Evolutionary conservation across 2,888 invertebrate species (phyloP), one percentile per base, ranked within the genome.

Genomic region (Platynereis dumerilii): DNA sequence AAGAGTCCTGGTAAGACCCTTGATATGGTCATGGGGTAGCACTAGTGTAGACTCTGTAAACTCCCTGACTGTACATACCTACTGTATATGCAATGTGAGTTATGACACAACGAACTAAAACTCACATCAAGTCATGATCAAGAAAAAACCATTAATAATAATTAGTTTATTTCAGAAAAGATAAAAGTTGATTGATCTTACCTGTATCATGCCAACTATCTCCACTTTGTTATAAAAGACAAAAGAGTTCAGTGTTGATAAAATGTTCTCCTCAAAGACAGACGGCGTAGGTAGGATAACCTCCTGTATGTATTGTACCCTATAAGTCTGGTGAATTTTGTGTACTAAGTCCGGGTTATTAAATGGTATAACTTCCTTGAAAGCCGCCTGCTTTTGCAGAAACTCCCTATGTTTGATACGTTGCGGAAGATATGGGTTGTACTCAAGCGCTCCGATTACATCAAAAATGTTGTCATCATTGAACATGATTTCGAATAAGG

Each of bases 151-250:
- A n/a, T n/a, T n/a, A n/a, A n/a, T n/a, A n/a, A n/a, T n/a, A n/a
- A n/a, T n/a, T n/a, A n/a, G n/a, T n/a, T n/a, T n/a, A n/a, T n/a
- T n/a, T n/a, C n/a, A n/a, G n/a, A n/a, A 12, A 26, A 55, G 26
- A 55, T 24, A 15, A 55, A 55, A 55, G 24, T 55, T 2, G 12
- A 17, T 10, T 52, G 7, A 48, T 20, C 80, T 75, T 76, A 88
- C 97, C 88, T 98, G 91, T 15, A 99, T 93, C 81, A 96, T 89
- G 75, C 93, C 95, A 75, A 99, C 97, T 86, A 99, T 99, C 88
- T 99, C 98, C 83, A 97, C 94, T 88, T 99, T 98, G 87, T 97
- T 98, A 87, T 99, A 99, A 88, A 96, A 99, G 86, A 99, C 94
- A 88, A 98, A 98, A 88, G 96, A 97, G 83, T 93, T 94, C 80